phyloP scores from a whole-genome alignment of 2,888 invertebrate species.

The Nebria brevicollis region DNA sequence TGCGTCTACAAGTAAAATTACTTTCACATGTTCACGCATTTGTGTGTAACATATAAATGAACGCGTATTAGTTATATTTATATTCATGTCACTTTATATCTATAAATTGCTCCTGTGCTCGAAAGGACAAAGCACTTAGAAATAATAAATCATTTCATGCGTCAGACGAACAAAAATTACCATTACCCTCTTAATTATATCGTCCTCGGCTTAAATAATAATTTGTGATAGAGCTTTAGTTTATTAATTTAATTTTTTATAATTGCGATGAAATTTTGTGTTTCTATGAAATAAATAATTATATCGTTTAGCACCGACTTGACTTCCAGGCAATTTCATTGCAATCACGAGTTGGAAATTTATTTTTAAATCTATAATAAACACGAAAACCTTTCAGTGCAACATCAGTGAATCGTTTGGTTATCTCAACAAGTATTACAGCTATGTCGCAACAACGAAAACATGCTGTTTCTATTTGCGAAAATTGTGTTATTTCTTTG shows the following conservation, averaged over 20 bases:
- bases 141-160: conserved; percentile 10
- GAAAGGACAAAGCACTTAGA: conserved; percentile 7
- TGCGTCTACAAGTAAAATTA: background rate
- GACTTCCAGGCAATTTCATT: background rate
- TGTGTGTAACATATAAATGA: background rate
- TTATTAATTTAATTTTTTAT: background rate
- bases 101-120: conserved; percentile 11
- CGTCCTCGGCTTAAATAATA: background rate
- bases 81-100: conserved; percentile 11
- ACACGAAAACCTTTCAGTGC: background rate
- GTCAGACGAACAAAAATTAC: background rate
- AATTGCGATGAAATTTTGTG: no score
- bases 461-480: background rate
- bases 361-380: conserved; percentile 1
- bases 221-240: background rate
- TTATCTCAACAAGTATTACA: background rate
- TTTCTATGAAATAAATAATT: background rate
- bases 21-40: background rate
- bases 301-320: background rate
- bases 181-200: background rate
- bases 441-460: background rate
- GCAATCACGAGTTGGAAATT: background rate
- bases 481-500: background rate
- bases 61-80: conserved; percentile 3
- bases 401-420: background rate